Evolutionary conservation across 2,888 invertebrate species (phyloP).

Genomic region (Anarsia innoxiella): DNA sequence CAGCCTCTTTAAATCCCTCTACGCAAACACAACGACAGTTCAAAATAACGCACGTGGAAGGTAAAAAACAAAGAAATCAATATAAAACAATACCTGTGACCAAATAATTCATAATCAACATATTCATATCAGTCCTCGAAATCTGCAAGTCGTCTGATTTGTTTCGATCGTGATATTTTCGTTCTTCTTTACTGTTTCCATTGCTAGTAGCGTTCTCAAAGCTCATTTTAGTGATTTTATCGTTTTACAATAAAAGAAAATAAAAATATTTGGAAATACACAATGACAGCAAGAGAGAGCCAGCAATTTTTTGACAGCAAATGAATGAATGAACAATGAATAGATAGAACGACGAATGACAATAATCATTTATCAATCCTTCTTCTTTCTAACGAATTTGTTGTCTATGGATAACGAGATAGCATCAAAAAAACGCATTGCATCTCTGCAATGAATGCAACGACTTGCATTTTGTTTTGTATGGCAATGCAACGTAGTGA

Average conservation of each 20-base stretch:
- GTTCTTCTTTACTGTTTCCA: slow-evolving; percentile 53
- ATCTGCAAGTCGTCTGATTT: slow-evolving; percentile 85
- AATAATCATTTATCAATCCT: too few species aligned
- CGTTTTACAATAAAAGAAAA: slow-evolving; percentile 16
- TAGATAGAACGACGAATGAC: too few species aligned
- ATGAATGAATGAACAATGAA: too few species aligned
- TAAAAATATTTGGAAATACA: slow-evolving; percentile 22
- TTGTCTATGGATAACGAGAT: too few species aligned
- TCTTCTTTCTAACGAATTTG: too few species aligned
- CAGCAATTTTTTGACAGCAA: too few species aligned
- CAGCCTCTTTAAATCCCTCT: slow-evolving; percentile 98
- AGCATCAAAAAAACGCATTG: too few species aligned
- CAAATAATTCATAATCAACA: slow-evolving; percentile 98
- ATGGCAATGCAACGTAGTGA: too few species aligned
- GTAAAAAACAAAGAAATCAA: background rate
- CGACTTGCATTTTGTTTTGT: too few species aligned
- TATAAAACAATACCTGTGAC: slow-evolving; percentile 84
- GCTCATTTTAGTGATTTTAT: slow-evolving; percentile 47
- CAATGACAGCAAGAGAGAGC: slow-evolving; percentile 26
- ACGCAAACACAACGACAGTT: too few species aligned
- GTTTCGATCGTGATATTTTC: slow-evolving; percentile 78
- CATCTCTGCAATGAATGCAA: too few species aligned
- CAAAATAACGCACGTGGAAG: too few species aligned
- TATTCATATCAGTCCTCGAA: slow-evolving; percentile 95
- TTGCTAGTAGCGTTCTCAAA: slow-evolving; percentile 50